A percentile compares a stretch with the other conserved stretches of the same genome.
These are phyloP conservation scores for Acanthosepion pharaonis DNA, from an alignment of 2,888 invertebrate genomes.

Conservation along the genomic window DNA sequence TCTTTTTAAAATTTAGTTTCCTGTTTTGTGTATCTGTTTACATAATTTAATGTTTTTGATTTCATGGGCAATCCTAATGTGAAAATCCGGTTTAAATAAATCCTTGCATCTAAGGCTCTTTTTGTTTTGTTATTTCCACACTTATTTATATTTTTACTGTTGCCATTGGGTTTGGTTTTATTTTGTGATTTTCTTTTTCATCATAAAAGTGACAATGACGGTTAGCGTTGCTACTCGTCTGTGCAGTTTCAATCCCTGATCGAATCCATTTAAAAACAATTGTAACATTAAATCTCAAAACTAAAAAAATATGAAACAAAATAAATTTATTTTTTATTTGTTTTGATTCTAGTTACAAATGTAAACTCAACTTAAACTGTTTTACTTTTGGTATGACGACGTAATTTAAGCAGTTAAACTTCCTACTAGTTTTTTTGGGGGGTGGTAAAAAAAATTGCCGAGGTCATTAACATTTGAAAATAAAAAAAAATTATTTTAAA, in stretches of 20 bases:
- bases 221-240: background rate
- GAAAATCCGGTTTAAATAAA: background rate
- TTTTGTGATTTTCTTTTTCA: background rate
- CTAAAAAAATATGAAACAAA: background rate
- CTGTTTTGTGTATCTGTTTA: background rate
- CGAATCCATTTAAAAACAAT: background rate
- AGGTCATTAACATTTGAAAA: too few species aligned
- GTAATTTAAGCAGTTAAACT: background rate
- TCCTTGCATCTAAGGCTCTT: background rate
- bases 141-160: background rate
- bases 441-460: too few species aligned
- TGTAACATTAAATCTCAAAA: background rate
- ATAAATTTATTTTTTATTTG: background rate
- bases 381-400: background rate
- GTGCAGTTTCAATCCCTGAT: background rate
- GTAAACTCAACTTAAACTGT: background rate
- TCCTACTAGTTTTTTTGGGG: background rate
- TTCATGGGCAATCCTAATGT: background rate
- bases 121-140: background rate
- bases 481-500: too few species aligned
- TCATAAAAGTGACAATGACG: background rate
- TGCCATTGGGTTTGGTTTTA: background rate
- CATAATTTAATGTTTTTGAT: background rate
- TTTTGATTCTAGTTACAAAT: background rate
- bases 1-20: background rate